Evolutionary conservation across 2,888 invertebrate species (phyloP).

Genomic region (Pachliopta kotzebuea): DNA sequence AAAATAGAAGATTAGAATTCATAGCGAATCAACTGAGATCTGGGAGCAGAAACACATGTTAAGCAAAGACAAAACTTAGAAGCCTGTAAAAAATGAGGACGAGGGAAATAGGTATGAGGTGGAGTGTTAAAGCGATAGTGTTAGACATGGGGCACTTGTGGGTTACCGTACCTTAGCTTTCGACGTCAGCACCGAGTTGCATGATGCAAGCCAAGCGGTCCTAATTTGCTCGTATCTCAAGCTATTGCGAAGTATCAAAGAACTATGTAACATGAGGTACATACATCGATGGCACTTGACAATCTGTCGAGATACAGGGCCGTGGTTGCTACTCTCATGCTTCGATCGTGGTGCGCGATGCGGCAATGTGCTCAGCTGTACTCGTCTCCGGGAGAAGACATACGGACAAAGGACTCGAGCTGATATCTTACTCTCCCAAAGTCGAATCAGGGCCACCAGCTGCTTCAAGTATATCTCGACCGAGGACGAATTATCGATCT

Average conservation of each 20-base stretch:
- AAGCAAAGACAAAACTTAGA: constrained; percentile 29
- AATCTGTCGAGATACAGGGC: constrained; percentile 44
- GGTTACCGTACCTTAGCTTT: constrained; percentile 54
- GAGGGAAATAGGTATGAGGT: constrained; percentile 41
- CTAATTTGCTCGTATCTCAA: constrained; percentile 42
- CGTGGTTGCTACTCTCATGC: constrained; percentile 73
- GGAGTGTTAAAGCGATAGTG: constrained; percentile 49
- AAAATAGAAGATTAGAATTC: not conserved
- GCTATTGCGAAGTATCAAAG: constrained; percentile 32
- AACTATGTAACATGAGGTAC: constrained; percentile 19
- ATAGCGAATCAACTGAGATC: not conserved
- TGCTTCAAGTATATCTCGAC: constrained; percentile 5
- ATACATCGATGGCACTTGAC: constrained; percentile 35
- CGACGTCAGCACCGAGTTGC: constrained; percentile 46
- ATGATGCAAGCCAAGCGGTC: constrained; percentile 68
- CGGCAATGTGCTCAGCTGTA: constrained; percentile 66
- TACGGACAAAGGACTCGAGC: constrained; percentile 32
- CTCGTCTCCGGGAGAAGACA: constrained; percentile 61
- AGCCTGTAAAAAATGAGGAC: constrained; percentile 38
- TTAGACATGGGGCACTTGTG: constrained; percentile 35
- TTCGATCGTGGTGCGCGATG: constrained; percentile 73
- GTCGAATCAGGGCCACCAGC: constrained; percentile 16
- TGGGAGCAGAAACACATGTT: not conserved
- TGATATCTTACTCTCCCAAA: constrained; percentile 34
- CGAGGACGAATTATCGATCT: not conserved